Evolutionary conservation across 2,113 vertebrate species (phyloP).

Genomic region (Helogale parvula): DNA sequence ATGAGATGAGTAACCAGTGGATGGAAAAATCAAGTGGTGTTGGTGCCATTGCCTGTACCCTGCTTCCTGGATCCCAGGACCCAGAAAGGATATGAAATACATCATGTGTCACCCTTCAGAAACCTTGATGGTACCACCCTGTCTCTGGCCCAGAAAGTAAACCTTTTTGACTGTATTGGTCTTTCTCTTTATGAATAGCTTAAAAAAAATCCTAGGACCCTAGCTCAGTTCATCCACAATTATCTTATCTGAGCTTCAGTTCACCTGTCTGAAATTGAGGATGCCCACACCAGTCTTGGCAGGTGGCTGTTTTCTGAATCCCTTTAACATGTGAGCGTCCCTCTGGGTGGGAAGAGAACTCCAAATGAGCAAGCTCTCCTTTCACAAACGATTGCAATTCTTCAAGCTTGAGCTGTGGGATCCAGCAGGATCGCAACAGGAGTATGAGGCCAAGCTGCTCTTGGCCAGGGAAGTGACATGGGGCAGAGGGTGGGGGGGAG

Average conservation of each 20-base stretch:
- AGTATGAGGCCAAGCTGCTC: neutral
- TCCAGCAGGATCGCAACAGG: neutral
- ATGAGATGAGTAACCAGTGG: neutral
- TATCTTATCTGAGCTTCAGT: neutral
- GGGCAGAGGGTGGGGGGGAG: conserved; percentile 33
- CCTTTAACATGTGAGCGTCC: neutral
- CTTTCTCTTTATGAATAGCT: neutral
- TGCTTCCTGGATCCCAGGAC: neutral
- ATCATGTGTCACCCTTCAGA: neutral
- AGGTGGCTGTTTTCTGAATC: neutral
- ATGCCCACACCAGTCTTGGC: accelerated
- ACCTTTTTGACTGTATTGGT: neutral
- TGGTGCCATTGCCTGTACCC: neutral
- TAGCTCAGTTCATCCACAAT: neutral
- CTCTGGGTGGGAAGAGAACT: neutral
- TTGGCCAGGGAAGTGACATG: neutral
- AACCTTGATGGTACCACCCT: neutral
- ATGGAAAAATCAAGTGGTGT: neutral
- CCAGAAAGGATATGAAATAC: neutral
- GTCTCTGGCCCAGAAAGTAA: neutral
- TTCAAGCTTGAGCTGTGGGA: neutral
- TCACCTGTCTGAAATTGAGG: neutral
- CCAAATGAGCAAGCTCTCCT: neutral
- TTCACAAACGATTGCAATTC: neutral
- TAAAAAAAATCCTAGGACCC: neutral